Evolutionary conservation across 92 coral and sea anemone species (phyloP).

Genomic region (Hydrozoanthus gracilis): DNA sequence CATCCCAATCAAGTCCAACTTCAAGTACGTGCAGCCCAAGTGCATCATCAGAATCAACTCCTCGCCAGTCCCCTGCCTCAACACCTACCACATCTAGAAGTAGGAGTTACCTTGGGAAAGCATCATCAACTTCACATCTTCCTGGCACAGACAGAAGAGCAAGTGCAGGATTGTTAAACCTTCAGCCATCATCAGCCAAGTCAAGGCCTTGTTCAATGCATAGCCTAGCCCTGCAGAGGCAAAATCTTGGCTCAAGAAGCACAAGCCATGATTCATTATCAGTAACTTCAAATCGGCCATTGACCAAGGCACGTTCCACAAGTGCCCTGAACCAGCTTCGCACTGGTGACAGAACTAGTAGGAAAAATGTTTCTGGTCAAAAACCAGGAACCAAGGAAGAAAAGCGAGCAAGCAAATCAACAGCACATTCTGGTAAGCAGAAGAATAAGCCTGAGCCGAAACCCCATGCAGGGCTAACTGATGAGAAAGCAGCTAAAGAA

Average conservation of each 20-base stretch:
- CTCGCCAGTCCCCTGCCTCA: conserved; percentile 69
- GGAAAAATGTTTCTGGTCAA: conserved; percentile 33
- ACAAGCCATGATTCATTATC: conserved; percentile 71
- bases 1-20: conserved; percentile 65
- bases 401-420: conserved; percentile 41
- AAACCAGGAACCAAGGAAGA: conserved; percentile 26
- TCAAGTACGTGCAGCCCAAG: conserved; percentile 59
- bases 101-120: conserved; percentile 54
- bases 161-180: conserved; percentile 63
- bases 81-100: conserved; percentile 64
- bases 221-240: conserved; percentile 44
- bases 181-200: conserved; percentile 70
- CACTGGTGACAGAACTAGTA: conserved; percentile 1
- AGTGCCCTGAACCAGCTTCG: conserved; percentile 86
- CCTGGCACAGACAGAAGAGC: conserved; percentile 51
- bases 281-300: conserved; percentile 54
- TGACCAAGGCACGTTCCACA: conserved; percentile 93
- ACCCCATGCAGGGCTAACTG: conserved; percentile 92
- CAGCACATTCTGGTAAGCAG: conserved; percentile 58
- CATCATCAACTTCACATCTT: conserved; percentile 67
- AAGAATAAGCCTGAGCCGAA: conserved; percentile 72
- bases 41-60: conserved; percentile 76
- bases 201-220: conserved; percentile 57
- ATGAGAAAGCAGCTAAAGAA: conserved; percentile 88
- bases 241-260: conserved; percentile 57